Conservation (phyloP, 2,113 vertebrate species). For the Tyrannus savana region DNA sequence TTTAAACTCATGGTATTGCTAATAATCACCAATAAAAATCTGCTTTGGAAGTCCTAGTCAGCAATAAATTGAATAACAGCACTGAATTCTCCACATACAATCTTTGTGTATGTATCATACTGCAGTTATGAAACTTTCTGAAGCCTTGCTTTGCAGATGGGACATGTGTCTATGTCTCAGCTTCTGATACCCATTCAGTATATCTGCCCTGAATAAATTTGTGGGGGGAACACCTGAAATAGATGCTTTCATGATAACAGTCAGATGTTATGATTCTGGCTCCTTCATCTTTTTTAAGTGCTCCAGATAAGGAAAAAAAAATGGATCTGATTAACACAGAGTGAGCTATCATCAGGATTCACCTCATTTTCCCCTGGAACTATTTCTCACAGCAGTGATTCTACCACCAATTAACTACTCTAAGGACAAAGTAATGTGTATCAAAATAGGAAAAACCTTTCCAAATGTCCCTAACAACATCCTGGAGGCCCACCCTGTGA, state of each 20-base stretch:
- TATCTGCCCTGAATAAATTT: not conserved
- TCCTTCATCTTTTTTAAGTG: not conserved
- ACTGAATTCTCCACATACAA: not conserved
- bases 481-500: not conserved
- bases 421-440: not conserved
- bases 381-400: not conserved
- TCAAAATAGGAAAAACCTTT: not conserved
- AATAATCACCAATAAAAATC: not conserved
- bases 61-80: not conserved
- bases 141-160: not conserved
- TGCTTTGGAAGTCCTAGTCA: not conserved
- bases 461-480: not conserved
- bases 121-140: not conserved
- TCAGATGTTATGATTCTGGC: not conserved
- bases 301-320: not conserved
- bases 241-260: not conserved
- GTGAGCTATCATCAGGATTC: not conserved
- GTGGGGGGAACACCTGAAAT: not conserved
- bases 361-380: not conserved
- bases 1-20: not conserved
- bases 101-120: not conserved
- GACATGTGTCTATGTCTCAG: not conserved
- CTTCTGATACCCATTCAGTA: not conserved
- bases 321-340: not conserved
- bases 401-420: not conserved